Base-by-base conservation (phyloP, 2,888 invertebrate genomes). In the Vanessa cardui region DNA sequence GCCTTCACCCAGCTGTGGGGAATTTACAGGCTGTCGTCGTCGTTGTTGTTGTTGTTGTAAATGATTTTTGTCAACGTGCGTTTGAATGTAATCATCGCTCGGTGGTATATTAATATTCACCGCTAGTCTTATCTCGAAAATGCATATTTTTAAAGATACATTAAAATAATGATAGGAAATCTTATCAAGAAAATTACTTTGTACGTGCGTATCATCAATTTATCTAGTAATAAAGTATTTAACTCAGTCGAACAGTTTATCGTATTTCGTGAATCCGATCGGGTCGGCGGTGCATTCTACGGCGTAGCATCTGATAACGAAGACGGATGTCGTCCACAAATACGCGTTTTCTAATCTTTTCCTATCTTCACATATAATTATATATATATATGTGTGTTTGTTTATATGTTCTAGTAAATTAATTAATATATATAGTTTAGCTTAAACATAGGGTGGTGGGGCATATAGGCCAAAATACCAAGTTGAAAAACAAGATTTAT, bases 291-390 rank as follows among this genome's bases (percentile, higher is more conserved):
- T 47, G 58, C 21, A 47, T 64, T 49, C 47, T 47, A 56, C 39
- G 20, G 31, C 47, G 18, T 46, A 33, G 4, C 39, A 64, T 64
- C 63, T 33, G 58, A 64, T 64, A 58, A 33, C 12, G 21, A 52
- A 56, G 58, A 64, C 47, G 54, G 33, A 58, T 58, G 63, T 64
- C 63, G 31, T 33, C 47, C 4, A 26, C 63, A 58, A 26, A 9
- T 26, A 56, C 46, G 58, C 58, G 18, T 39, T 20, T 39, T 9
- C 20, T 18, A 21, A 16, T 20, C 18, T 18, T 15, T 20, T 15
- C 18, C n/a, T 6, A 58, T 39, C 58, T 44, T 58, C n/a, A n/a
- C n/a, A n/a, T n/a, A n/a, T n/a, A n/a, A 39, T 44, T 15, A 20
- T n/a, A n/a, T 15, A 15, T 44, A 44, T 58, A 58, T 58, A 9